Evolutionary conservation across 2,888 invertebrate species (phyloP), one percentile per base, ranked within the genome.

Genomic region (Griposia aprilina): DNA sequence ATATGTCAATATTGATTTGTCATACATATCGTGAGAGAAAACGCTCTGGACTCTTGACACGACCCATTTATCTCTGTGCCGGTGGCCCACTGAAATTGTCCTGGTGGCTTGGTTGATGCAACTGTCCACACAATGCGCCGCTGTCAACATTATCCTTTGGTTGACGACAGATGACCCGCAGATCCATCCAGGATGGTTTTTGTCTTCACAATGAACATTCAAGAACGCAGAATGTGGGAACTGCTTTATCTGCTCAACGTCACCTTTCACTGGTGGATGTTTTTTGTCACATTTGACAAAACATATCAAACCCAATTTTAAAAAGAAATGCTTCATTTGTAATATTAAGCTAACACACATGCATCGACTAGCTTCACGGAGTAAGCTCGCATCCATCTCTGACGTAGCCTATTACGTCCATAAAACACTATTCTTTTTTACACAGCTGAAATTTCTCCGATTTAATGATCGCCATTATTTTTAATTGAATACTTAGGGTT

Each of bases 141-240:
- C 87, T 2, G 84, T 83, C 15, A 88, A n/a, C 1, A 48, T 8
- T 30, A 88, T 68, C 45, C 36, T 62, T 45, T 90, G 86, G 45
- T 85, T 89, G 7, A 89, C 23, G 5, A 90, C 76, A 2, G 89
- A 89, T 0, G 83, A 74, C 17, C 82, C 78, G 77, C 88, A 85
- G n/a, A 62, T 36, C 57, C 55, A 77, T 67, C 89, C 86, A 83
- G 75, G 70, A 23, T 13, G 20, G 6, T 41, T 0, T 26, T 10
- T 72, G 8, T 63, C 13, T n/a, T 66, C 20, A 8, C 52, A 52
- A 26, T n/a, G 41, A 52, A 65, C 30, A 8, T 45, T n/a, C 23
- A 66, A 45, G 23, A 45, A 67, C 23, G 30, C 67, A 30, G 66
- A 74, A 57, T 74, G 74, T 48, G 30, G 57, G 13, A 57, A 74